phyloP scores from a whole-genome alignment of 2,888 invertebrate genomes.

The Chalcis sispes region DNA sequence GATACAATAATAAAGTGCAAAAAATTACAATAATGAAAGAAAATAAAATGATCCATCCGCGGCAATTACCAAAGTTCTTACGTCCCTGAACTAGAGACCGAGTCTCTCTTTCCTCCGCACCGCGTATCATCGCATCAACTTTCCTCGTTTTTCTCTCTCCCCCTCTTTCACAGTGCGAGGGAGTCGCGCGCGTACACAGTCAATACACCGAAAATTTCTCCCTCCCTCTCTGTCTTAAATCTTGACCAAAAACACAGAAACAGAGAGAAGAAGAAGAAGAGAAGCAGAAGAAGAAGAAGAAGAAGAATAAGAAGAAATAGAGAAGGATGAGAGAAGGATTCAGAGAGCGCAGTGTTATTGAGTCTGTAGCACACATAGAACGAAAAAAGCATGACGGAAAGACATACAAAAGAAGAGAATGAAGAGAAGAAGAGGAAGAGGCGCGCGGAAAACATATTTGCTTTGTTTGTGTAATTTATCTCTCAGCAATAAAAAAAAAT shows the following conservation, averaged over 20 bases:
- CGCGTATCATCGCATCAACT: neutral
- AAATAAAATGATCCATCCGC: neutral
- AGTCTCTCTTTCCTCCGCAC: neutral
- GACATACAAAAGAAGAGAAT: too few relatives aligned
- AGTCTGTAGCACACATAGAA: too few relatives aligned
- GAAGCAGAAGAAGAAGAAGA: neutral
- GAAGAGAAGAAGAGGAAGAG: neutral
- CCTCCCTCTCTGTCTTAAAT: too few relatives aligned
- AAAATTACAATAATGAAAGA: neutral
- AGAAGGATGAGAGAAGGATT: too few relatives aligned
- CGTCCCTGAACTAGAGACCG: constrained; percentile 38
- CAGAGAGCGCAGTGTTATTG: too few relatives aligned
- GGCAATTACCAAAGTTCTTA: constrained; percentile 36
- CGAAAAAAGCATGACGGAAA: too few relatives aligned
- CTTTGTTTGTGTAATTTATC: too few relatives aligned
- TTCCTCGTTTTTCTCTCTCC: neutral
- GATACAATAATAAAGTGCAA: neutral
- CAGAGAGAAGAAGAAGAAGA: neutral
- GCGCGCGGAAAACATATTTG: neutral
- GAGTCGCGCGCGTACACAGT: neutral
- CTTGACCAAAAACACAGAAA: neutral
- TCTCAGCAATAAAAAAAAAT: too few relatives aligned
- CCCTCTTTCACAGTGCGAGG: neutral
- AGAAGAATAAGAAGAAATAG: too few relatives aligned
- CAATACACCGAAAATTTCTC: neutral